phyloP scores from a whole-genome alignment of 2,888 invertebrate species.

The Oxyteleia sp. region DNA sequence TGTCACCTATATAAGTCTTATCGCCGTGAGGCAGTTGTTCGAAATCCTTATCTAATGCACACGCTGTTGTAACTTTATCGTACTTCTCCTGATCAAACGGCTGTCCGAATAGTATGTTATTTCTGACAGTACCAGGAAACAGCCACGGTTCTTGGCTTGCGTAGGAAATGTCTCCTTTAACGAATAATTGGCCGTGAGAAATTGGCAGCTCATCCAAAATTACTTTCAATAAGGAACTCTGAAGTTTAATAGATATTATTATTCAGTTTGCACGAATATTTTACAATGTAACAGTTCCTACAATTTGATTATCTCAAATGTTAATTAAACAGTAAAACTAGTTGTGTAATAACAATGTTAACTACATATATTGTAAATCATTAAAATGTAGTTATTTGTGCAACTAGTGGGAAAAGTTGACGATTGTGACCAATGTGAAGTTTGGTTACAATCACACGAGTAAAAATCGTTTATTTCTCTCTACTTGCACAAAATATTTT shows the following conservation, averaged over 20 bases:
- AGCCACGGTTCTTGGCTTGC: slow-evolving; percentile 96
- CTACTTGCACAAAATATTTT: no score
- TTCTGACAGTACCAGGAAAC: slow-evolving; percentile 92
- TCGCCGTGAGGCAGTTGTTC: slow-evolving; percentile 91
- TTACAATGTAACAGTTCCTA: no score
- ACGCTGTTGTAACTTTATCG: slow-evolving; percentile 86
- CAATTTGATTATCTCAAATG: no score
- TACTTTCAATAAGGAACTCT: slow-evolving; percentile 91
- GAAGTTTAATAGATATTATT: slow-evolving; percentile 7
- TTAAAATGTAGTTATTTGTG: no score
- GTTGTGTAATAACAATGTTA: no score
- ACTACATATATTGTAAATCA: no score
- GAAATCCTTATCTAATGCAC: slow-evolving; percentile 88
- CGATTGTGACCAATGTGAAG: no score
- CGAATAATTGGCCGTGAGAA: slow-evolving; percentile 89
- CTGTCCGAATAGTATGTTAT: slow-evolving; percentile 95
- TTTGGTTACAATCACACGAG: no score
- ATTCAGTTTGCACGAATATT: background rate
- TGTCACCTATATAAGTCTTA: slow-evolving; percentile 91
- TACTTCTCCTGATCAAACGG: slow-evolving; percentile 90
- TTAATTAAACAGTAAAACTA: no score
- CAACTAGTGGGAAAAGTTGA: no score
- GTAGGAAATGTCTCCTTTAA: slow-evolving; percentile 92
- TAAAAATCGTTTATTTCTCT: no score
- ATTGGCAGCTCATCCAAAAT: slow-evolving; percentile 92